Evolutionary conservation across 2,113 vertebrate genomes (phyloP).

Genomic region (Ciconia maguari): DNA sequence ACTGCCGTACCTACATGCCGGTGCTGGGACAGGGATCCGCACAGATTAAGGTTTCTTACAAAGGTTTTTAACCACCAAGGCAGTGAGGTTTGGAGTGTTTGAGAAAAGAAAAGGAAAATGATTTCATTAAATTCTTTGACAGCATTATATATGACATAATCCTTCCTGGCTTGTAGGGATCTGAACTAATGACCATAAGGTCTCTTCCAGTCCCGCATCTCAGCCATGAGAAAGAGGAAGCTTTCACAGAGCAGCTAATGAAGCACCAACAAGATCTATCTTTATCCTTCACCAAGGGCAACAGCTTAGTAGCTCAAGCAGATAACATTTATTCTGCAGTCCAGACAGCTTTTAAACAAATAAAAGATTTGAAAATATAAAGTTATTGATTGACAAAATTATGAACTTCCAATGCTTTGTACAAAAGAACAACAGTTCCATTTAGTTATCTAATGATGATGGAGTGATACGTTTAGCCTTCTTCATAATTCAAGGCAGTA

Average conservation of each 20-base stretch:
- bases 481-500: background rate
- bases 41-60: accelerated
- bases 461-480: accelerated
- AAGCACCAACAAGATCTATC: background rate
- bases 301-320: background rate
- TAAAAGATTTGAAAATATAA: background rate
- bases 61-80: background rate
- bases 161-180: background rate
- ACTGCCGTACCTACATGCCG: accelerated
- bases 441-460: background rate
- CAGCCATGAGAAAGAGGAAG: accelerated
- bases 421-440: background rate
- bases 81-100: background rate
- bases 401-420: background rate
- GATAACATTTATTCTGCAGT: background rate
- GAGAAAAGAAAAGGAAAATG: background rate
- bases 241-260: background rate
- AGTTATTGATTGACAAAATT: background rate
- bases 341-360: background rate
- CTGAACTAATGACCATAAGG: background rate
- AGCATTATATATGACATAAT: background rate
- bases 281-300: background rate
- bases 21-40: background rate
- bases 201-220: background rate
- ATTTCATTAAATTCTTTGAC: background rate